Evolutionary conservation across 1,140 invertebrate genomes (phyloP).

Genomic region (Polypedilum vanderplanki): DNA sequence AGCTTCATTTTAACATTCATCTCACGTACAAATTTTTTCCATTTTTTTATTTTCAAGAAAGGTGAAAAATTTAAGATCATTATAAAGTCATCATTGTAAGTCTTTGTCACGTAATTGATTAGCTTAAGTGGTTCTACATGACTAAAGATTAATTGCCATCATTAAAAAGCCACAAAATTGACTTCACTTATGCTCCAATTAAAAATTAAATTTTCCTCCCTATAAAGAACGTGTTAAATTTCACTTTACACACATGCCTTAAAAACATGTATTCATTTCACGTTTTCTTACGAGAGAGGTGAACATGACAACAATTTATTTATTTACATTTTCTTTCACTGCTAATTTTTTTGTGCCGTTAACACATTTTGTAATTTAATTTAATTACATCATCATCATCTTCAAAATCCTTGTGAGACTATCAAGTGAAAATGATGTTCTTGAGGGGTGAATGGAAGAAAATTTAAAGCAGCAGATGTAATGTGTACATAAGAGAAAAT

Average conservation of each 20-base stretch:
- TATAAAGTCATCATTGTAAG: too few relatives aligned
- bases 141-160: neutral
- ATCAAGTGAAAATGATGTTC: neutral
- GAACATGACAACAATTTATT: conserved; percentile 22
- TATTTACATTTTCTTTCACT: conserved; percentile 21
- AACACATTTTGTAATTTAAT: conserved; percentile 27
- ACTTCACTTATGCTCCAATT: neutral
- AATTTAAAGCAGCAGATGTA: neutral
- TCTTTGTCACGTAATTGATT: conserved; percentile 12
- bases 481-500: too few relatives aligned
- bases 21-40: neutral
- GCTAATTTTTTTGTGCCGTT: conserved; percentile 10
- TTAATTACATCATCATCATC: conserved; percentile 23
- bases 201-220: neutral
- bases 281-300: neutral
- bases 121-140: neutral
- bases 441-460: neutral
- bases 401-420: neutral
- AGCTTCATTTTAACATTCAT: neutral
- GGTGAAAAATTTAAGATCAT: neutral
- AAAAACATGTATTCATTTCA: neutral
- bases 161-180: conserved; percentile 15
- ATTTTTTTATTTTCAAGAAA: neutral
- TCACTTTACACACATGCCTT: neutral
- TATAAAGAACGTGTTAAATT: neutral